phyloP scores from a whole-genome alignment of 2,888 invertebrate species.

The Eucriotettix oculatus region DNA sequence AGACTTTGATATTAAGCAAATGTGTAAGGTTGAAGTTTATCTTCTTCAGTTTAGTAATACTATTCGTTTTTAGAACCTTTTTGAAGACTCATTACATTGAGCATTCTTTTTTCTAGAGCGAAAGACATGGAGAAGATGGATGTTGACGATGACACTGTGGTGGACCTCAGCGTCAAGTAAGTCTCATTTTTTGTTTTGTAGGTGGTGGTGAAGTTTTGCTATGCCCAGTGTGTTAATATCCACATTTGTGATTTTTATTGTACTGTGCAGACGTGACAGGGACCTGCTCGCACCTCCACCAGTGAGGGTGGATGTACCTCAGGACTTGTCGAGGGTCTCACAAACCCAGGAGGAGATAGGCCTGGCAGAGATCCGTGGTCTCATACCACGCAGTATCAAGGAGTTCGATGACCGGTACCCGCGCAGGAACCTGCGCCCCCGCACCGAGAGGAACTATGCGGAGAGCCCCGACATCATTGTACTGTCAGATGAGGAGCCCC shows the following conservation, averaged over 20 bases:
- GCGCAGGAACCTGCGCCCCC: constrained; percentile 60
- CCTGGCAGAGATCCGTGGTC: not conserved
- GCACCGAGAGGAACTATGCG: constrained; percentile 73
- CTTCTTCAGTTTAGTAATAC: too few species aligned
- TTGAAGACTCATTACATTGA: not conserved
- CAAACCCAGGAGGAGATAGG: constrained; percentile 1
- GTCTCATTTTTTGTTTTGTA: constrained; percentile 12
- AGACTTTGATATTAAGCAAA: too few species aligned
- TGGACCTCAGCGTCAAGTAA: constrained; percentile 76
- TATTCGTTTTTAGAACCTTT: too few species aligned
- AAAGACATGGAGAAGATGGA: constrained; percentile 54
- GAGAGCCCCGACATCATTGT: constrained; percentile 54
- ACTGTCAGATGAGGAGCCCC: constrained; percentile 30
- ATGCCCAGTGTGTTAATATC: not conserved
- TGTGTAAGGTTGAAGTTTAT: too few species aligned
- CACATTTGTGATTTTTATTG: not conserved
- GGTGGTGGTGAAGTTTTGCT: not conserved
- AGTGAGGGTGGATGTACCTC: constrained; percentile 5
- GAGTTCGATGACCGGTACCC: constrained; percentile 26
- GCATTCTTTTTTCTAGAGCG: constrained; percentile 5
- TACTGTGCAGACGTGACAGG: constrained; percentile 8
- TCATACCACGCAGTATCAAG: constrained; percentile 16
- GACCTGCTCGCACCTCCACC: not conserved
- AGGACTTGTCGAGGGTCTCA: constrained; percentile 9
- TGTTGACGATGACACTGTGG: constrained; percentile 67